Evolutionary conservation across 1,140 invertebrate genomes (phyloP), one percentile per base, ranked within the genome.

Genomic region (Ruditapes philippinarum): DNA sequence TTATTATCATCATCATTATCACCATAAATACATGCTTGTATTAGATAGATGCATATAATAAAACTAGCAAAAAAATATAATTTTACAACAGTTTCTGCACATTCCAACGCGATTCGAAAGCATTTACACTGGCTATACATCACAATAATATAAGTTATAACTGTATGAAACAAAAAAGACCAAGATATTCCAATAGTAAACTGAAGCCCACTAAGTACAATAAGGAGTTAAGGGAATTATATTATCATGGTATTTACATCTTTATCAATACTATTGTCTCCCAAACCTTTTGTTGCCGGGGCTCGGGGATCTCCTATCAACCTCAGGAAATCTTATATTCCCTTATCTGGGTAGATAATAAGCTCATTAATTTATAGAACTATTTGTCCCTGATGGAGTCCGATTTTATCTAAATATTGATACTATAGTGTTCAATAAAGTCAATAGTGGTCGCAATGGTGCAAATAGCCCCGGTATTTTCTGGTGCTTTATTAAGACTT

Each of bases 401-500:
- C 36, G 65, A 70, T 70, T 70, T 70, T 70, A 70, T 70, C 65
- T 70, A 70, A 70, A 70, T 70, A 70, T 70, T 70, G 65, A 70
- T 70, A 70, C n/a, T n/a, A 70, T 38, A 70, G 17, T 70, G 65
- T 70, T 40, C 65, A 70, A 70, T 70, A 70, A 36, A 19, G 65
- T 70, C 65, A 70, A 36, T 70, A 70, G 36, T 38, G 33, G 65
- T 40, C 65, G 7, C n/a, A n/a, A n/a, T n/a, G n/a, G n/a, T n/a
- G n/a, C n/a, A n/a, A 38, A 40, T 17, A 62, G 57, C 25, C 57
- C 19, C 57, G 14, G 51, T 25, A 45, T 62, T 62, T 31, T 70
- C 33, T 70, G 65, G 65, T 70, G 65, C 65, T 38, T 36, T 70
- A 40, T 70, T 70, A 31, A 25, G 11, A 31, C 28, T 31, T 38